Evolutionary conservation across 2,113 vertebrate genomes (phyloP), one percentile per base, ranked within the genome.

Genomic region (Pterocles burchelli): DNA sequence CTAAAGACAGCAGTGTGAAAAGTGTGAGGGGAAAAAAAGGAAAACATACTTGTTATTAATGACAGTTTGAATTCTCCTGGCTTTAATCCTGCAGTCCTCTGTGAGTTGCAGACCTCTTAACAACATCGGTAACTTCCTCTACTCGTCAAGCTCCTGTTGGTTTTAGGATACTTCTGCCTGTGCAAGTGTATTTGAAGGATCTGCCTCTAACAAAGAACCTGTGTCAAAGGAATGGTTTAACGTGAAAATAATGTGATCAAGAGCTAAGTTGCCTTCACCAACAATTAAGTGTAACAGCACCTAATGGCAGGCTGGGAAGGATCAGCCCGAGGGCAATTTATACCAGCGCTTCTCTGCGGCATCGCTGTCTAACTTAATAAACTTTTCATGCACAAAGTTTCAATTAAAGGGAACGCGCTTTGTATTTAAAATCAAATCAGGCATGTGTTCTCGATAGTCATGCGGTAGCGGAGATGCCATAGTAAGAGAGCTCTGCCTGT

Each of bases 201-300:
- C 17, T 91, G 67, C 45, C 49, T 74, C 31, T 48, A 82, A 34
- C 63, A 55, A 88, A 90, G 75, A 31, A 26, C 62, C n/a, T 21
- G 67, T 43, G 89, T 49, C 51, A 51, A 89, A 92, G 55, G 59
- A 18, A 70, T 38, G 67, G 71, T 86, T 89, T 73, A 79, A 70
- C 0, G n/a, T 45, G 84, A 36, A 79, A 79, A 25, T 20, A 46
- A 93, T 73, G 88, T 63, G 83, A 93, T 96, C 77, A 76, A 89
- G 57, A 59, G 5, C 77, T 14, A 92, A 67, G 84, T 49, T 91
- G 73, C 90, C 41, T 85, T 95, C 93, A 88, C 88, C 62, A 90
- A 3, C 81, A 93, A 94, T 96, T 87, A 89, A 91, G 36, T 59
- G 63, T 55, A 89, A 82, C 90, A 95, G 71, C 89, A 59, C 79